phyloP scores from a whole-genome alignment of 2,888 invertebrate genomes.

The Oscheius sp. region DNA sequence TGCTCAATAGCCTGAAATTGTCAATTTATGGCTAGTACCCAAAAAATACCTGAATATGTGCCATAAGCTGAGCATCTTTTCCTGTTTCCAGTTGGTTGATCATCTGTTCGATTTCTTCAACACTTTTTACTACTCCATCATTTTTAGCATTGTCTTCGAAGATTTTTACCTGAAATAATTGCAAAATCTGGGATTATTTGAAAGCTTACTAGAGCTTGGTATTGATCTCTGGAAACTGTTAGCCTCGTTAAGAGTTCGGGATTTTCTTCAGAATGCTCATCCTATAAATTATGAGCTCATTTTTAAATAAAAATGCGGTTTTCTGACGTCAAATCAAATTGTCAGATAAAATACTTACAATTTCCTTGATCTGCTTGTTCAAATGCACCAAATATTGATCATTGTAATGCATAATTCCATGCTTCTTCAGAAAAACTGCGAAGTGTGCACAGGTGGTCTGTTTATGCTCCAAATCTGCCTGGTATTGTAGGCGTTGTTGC shows the following conservation, averaged over 20 bases:
- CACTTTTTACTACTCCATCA: background rate
- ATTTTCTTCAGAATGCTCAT: background rate
- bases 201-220: background rate
- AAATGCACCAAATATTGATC: slow-evolving; percentile 11
- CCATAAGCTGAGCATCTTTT: no score
- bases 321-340: background rate
- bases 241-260: background rate
- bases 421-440: slow-evolving; percentile 6
- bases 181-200: no score
- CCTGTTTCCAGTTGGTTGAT: no score
- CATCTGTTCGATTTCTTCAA: background rate
- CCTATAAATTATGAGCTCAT: background rate
- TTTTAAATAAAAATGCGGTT: no score
- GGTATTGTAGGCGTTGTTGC: no score
- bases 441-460: slow-evolving; percentile 10
- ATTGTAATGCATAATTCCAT: slow-evolving; percentile 6
- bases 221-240: background rate
- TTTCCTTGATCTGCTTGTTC: background rate
- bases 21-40: no score
- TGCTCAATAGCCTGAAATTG: no score
- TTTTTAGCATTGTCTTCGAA: background rate
- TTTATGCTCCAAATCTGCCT: background rate
- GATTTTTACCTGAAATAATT: background rate
- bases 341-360: background rate
- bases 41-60: no score